These are phyloP conservation scores for Nasonia oneida DNA, from an alignment of 2,888 invertebrate species.

Conservation along the genomic window DNA sequence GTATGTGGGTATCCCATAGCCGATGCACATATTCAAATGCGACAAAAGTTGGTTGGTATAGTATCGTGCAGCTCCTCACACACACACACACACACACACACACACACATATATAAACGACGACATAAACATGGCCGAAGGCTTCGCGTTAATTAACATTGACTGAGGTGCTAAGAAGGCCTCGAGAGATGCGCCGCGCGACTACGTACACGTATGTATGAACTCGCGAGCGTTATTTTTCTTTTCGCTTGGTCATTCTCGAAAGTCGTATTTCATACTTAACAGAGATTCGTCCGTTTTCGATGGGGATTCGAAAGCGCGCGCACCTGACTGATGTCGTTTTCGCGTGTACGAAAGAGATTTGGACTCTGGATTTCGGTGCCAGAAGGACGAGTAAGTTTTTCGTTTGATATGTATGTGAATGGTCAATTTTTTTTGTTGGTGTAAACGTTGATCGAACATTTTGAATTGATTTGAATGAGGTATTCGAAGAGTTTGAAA, in stretches of 20 bases:
- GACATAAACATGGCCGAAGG: conserved; percentile 32
- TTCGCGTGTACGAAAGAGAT: neutral
- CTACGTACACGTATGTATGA: neutral
- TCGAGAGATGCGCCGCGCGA: neutral
- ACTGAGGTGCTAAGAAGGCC: conserved; percentile 47
- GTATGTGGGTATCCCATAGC: neutral
- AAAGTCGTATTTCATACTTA: neutral
- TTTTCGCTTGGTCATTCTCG: neutral
- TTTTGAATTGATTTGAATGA: neutral
- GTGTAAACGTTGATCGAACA: neutral
- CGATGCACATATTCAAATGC: neutral
- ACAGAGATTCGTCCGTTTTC: neutral
- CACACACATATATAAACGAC: neutral
- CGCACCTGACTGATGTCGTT: neutral
- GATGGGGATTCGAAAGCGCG: neutral
- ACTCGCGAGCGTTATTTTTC: neutral
- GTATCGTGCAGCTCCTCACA: neutral
- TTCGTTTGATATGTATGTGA: neutral
- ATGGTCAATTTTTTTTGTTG: neutral
- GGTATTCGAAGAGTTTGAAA: neutral
- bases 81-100: neutral
- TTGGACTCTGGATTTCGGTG: neutral
- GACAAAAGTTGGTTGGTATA: neutral
- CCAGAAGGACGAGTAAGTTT: neutral
- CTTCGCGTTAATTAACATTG: conserved; percentile 53